Evolutionary conservation across 35 echinoderm and acorn worm genomes (phyloP), one percentile per base, ranked within the genome.

Genomic region (Stichopus chloronotus): DNA sequence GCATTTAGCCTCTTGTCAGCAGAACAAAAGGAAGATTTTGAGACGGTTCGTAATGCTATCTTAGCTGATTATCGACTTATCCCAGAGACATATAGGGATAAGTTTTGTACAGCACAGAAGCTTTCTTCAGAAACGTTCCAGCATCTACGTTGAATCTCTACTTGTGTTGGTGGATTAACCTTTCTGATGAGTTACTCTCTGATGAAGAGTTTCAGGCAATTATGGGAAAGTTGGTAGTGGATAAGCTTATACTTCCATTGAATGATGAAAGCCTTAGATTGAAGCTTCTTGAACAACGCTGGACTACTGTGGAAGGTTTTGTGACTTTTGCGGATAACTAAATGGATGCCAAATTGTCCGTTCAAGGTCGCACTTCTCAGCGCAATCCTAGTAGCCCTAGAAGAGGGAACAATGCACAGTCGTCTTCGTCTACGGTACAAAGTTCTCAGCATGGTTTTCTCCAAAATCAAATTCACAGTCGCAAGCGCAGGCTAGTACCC

Each of bases 221-320:
- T 80, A 58, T 86, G 30, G 83, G 56, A 25, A 86, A 86, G 57
- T 56, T 56, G 56, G 14, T 86, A 17, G 83, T 58, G n/a, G 83
- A 86, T 58, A 23, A 86, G 57, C 25, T 86, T 10, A 86, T 86
- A 86, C 14, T 56, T 58, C 57, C 83, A 17, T 58, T 86, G 25
- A 53, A 86, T 55, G 56, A 86, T 55, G 83, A 56, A 25, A 58
- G 53, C 56, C 56, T 86, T 9, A 9, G 83, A 56, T 12, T 88
- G 14, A 88, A 88, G 55, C 85, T 88, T 23, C 59, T 88, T n/a
- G 85, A 88, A 63, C 85, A 88, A 88, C 55, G 59, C n/a, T 88
- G 85, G 85, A 25, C 59, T 58, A 88, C 57, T 23, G 8, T 88
- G 55, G 83, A 86, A 58, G 83, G 57, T 56, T 25, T 86, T 10